These are phyloP conservation scores for Didymodactylos carnosus DNA, from an alignment of 2,888 invertebrate species.

Conservation along the genomic window DNA sequence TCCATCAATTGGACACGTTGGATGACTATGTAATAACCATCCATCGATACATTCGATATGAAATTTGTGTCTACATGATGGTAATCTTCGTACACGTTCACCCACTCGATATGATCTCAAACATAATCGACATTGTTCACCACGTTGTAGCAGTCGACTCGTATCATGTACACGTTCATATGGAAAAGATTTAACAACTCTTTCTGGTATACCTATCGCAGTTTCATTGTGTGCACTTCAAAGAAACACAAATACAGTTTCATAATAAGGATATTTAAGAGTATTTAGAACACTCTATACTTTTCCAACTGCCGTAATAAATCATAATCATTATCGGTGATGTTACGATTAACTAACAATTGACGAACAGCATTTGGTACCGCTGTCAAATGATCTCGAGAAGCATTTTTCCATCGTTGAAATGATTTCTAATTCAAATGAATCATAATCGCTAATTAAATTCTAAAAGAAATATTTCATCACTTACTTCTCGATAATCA, in stretches of 20 bases:
- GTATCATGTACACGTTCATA: conserved; percentile 24
- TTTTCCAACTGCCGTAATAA: conserved; percentile 27
- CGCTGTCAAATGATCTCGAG: conserved; percentile 22
- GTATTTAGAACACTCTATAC: not conserved
- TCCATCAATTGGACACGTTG: conserved; percentile 32
- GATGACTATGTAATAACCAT: conserved; percentile 30
- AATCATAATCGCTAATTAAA: not conserved
- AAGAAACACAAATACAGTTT: too few relatives aligned
- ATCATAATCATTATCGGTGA: conserved; percentile 30
- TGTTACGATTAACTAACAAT: conserved; percentile 26
- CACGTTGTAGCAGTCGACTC: conserved; percentile 24
- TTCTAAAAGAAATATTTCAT: not conserved
- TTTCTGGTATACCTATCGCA: conserved; percentile 23
- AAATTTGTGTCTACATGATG: conserved; percentile 30
- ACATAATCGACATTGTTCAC: conserved; percentile 32
- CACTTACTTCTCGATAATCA: conserved; percentile 28
- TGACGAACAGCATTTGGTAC: conserved; percentile 27
- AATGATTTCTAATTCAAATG: not conserved
- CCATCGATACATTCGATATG: conserved; percentile 32
- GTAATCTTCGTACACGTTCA: conserved; percentile 26
- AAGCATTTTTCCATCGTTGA: conserved; percentile 28
- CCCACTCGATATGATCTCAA: conserved; percentile 23
- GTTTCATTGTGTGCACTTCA: conserved; percentile 17
- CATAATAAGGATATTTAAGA: not conserved
- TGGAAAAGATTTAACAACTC: conserved; percentile 23